Evolutionary conservation across 2,113 vertebrate species (phyloP).

Genomic region (Callopanchax toddi): DNA sequence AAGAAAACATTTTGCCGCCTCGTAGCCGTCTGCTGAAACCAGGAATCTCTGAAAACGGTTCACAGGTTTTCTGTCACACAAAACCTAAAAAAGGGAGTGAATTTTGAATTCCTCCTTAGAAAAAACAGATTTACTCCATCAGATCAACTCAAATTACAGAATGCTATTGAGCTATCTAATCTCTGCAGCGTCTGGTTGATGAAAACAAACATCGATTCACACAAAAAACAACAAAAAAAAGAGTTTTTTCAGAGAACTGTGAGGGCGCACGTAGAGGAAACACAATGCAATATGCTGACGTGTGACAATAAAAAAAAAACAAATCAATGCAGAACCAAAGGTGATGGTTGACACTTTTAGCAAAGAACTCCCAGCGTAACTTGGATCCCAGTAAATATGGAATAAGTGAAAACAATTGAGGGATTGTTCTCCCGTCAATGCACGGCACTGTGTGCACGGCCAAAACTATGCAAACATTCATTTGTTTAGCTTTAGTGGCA

Average conservation of each 20-base stretch:
- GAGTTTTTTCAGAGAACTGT: constrained; percentile 32
- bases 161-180: constrained; percentile 23
- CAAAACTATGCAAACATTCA: constrained; percentile 56
- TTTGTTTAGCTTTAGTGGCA: constrained; percentile 62
- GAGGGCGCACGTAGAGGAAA: constrained; percentile 29
- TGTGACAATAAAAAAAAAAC: constrained; percentile 48
- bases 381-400: constrained; percentile 46
- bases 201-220: constrained; percentile 47
- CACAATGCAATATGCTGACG: constrained; percentile 68
- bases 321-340: constrained; percentile 19
- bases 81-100: too few species aligned
- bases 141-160: constrained; percentile 5
- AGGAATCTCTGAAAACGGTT: constrained; percentile 62
- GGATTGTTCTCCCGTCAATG: constrained; percentile 43
- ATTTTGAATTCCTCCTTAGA: too few species aligned
- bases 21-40: constrained; percentile 69
- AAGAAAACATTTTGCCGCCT: constrained; percentile 79
- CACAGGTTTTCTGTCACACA: constrained; percentile 44
- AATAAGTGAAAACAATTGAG: constrained; percentile 55
- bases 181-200: constrained; percentile 11
- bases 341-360: constrained; percentile 25
- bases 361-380: constrained; percentile 18
- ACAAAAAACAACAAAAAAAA: constrained; percentile 15
- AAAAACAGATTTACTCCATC: too few species aligned
- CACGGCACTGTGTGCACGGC: constrained; percentile 34